Conservation (phyloP, 2,797 vertebrate genomes). For the Pipistrellus pygmaeus region DNA sequence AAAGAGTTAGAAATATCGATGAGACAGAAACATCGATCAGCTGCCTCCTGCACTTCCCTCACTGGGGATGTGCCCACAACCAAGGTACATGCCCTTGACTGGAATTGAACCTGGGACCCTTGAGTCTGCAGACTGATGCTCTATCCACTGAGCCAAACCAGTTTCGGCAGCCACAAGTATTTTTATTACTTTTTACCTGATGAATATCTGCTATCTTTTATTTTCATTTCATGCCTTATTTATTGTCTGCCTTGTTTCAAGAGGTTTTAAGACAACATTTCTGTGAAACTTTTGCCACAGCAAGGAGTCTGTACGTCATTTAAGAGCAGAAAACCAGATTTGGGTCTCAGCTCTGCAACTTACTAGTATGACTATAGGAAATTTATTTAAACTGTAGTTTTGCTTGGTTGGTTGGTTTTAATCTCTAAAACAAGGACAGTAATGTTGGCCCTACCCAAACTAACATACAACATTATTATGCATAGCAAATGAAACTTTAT, state of each 20-base stretch:
- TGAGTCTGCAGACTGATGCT: too few species aligned
- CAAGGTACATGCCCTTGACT: too few species aligned
- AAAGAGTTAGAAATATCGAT: too few species aligned
- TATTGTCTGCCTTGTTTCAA: conserved; percentile 17
- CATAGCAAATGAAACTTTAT: conserved; percentile 6
- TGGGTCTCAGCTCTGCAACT: conserved; percentile 32
- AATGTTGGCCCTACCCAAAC: neutral
- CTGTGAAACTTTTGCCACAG: neutral
- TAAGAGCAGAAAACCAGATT: neutral
- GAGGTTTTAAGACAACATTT: neutral
- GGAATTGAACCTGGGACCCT: too few species aligned
- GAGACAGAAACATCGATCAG: too few species aligned
- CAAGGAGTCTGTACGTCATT: neutral
- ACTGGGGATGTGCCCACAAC: too few species aligned
- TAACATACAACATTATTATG: neutral
- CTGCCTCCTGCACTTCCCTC: too few species aligned
- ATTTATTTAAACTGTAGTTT: neutral
- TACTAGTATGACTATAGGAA: neutral
- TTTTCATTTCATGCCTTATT: conserved; percentile 2
- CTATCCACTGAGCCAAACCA: too few species aligned
- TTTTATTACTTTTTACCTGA: conserved; percentile 5
- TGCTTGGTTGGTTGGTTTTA: conserved; percentile 4
- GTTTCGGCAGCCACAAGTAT: neutral
- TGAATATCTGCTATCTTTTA: neutral
- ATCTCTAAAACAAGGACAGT: neutral